Conservation (phyloP, 1,140 invertebrate genomes). For the Metopolophium dirhodum region DNA sequence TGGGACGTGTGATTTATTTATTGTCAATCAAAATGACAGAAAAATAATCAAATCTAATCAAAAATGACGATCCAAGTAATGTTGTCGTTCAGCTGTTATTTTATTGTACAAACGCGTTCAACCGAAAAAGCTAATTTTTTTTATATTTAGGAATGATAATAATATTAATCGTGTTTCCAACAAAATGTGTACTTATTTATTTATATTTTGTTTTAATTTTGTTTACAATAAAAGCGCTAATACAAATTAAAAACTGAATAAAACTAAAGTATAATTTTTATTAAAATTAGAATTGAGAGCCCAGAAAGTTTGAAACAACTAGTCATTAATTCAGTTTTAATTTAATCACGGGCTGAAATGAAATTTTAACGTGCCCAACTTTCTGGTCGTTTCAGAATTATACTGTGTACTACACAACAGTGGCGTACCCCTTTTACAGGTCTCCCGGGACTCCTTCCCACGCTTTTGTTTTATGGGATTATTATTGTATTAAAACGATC, state of each 20-base stretch:
- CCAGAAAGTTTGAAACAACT: conserved; percentile 45
- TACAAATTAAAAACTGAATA: conserved; percentile 51
- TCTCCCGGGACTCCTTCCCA: conserved; percentile 51
- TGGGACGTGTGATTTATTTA: background rate
- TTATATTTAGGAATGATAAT: background rate
- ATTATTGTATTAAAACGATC: conserved; percentile 57
- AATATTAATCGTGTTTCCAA: background rate
- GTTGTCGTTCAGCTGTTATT: background rate
- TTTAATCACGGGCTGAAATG: conserved; percentile 54
- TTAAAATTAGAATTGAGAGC: conserved; percentile 43
- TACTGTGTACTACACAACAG: conserved; percentile 18
- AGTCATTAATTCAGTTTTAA: conserved; percentile 56
- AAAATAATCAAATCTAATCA: conserved; percentile 14
- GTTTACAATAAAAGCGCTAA: conserved; percentile 26
- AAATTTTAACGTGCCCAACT: conserved; percentile 54
- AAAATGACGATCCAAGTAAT: conserved; percentile 13
- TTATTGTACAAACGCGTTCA: background rate
- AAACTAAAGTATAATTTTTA: conserved; percentile 52
- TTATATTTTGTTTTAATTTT: conserved; percentile 16
- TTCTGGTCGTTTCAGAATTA: conserved; percentile 50
- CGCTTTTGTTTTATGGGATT: conserved; percentile 50
- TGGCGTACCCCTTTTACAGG: conserved; percentile 50
- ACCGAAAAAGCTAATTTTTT: background rate
- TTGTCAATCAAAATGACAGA: conserved; percentile 28
- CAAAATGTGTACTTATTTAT: conserved; percentile 17